Evolutionary conservation across 2,797 vertebrate species (phyloP), one percentile per base, ranked within the genome.

Genomic region (Sternarchorhynchus goeldii): DNA sequence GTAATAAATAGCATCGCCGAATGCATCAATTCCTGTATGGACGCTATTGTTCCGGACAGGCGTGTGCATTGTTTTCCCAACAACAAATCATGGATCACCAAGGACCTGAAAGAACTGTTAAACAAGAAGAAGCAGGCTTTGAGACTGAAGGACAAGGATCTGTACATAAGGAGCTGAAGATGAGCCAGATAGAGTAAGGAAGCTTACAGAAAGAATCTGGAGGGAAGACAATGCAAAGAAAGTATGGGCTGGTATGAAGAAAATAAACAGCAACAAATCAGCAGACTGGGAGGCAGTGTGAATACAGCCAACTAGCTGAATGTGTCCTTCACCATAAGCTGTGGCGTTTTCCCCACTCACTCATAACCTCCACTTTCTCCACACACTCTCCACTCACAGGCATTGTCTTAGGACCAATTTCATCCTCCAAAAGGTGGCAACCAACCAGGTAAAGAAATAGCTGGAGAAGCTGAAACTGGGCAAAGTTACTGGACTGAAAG

Each of bases 401-500:
- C 50, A 55, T 55, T 55, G 14, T 55, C 8, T 3, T 3, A 12
- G 14, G 50, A 55, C 50, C 50, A 3, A 12, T 16, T 3, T 55
- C 50, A 6, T 17, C 50, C 50, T 55, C 50, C 18, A 55, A 4
- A 4, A 25, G 25, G 25, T 25, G 25, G 25, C 55, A 57, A n/a
- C 17, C 18, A 57, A n/a, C 55, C 55, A 57, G 17, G 55, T n/a
- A 4, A 57, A 57, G 12, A 57, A n/a, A 57, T n/a, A 18, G 55
- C 55, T 57, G 55, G 55, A 57, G 55, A 57, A 57, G 55, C 55
- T 57, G 55, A 57, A 57, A 3, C 55, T 14, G 55, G 55, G 16
- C 16, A 80, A 0, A 10, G 90, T 81, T 53, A 93, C 96, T 97
- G 86, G 18, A n/a, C 17, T 77, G 75, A 66, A 67, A 62, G 36